These are phyloP conservation scores for Variabilichromis moorii DNA, from an alignment of 2,113 vertebrate genomes.

Conservation along the genomic window DNA sequence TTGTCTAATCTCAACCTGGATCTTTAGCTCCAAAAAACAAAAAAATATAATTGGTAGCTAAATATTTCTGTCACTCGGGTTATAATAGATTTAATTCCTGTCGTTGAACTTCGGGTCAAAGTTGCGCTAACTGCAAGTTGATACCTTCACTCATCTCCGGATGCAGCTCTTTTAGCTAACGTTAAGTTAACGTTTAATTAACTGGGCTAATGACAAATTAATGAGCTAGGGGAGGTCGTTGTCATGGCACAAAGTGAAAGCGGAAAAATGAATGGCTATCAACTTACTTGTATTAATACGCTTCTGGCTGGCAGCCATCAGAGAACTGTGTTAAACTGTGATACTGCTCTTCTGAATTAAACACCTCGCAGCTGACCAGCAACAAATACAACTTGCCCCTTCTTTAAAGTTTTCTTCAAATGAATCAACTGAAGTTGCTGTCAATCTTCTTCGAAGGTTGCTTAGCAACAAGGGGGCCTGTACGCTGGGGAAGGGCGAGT, in stretches of 20 bases:
- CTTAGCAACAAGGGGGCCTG: slow-evolving; percentile 53
- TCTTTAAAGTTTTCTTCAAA: slow-evolving; percentile 1
- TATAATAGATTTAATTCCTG: neutral
- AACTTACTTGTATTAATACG: slow-evolving; percentile 23
- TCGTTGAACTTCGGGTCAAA: neutral
- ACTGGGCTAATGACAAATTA: slow-evolving; percentile 44
- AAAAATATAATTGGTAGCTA: neutral
- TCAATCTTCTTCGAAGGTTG: slow-evolving; percentile 52
- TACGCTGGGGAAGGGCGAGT: neutral
- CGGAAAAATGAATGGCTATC: slow-evolving; percentile 26
- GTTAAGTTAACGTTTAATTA: slow-evolving; percentile 34
- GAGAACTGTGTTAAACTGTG: neutral
- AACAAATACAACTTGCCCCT: neutral
- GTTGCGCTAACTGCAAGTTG: neutral
- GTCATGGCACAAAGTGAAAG: slow-evolving; percentile 59
- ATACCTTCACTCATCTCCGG: slow-evolving; percentile 13
- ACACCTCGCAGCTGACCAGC: neutral
- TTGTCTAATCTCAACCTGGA: neutral
- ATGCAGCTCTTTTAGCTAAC: neutral
- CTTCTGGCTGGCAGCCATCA: neutral
- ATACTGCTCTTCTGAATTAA: neutral
- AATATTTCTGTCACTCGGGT: neutral
- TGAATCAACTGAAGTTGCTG: slow-evolving; percentile 19
- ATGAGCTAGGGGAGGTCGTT: slow-evolving; percentile 52
- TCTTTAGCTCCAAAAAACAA: neutral